Conservation (phyloP, 2,888 invertebrate species). For the Apocheima hispidaria region DNA sequence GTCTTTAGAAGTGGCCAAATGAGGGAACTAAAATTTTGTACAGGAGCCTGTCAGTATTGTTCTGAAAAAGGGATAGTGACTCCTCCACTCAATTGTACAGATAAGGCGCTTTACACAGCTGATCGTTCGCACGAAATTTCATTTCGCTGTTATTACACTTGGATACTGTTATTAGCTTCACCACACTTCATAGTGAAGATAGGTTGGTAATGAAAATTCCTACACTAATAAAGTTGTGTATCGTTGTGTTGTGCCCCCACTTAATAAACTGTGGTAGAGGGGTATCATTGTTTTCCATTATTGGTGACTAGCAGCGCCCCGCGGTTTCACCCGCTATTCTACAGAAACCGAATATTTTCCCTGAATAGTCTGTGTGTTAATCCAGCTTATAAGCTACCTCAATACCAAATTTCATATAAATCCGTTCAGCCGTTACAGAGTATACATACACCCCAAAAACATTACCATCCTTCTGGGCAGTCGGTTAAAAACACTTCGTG, state of each 20-base stretch:
- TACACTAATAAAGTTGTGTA: slow-evolving; percentile 62
- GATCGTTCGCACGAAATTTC: slow-evolving; percentile 33
- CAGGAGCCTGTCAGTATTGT: background rate
- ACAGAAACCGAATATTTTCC: too few species aligned
- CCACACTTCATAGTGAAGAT: slow-evolving; percentile 55
- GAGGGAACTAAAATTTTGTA: background rate
- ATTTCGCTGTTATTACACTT: slow-evolving; percentile 31
- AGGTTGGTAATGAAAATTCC: slow-evolving; percentile 70
- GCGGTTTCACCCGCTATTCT: too few species aligned
- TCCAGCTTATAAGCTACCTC: too few species aligned
- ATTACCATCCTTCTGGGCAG: too few species aligned
- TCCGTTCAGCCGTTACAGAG: too few species aligned
- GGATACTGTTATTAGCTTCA: slow-evolving; percentile 23
- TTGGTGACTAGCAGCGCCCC: too few species aligned
- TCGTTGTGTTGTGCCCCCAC: too few species aligned
- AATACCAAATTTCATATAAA: too few species aligned
- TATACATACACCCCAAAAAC: too few species aligned
- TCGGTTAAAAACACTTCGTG: background rate
- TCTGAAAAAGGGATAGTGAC: background rate
- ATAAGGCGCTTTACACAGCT: slow-evolving; percentile 14
- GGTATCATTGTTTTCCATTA: slow-evolving; percentile 20
- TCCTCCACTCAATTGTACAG: background rate
- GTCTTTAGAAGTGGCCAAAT: background rate
- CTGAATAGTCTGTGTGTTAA: too few species aligned
- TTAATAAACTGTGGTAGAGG: slow-evolving; percentile 30